Conservation (phyloP, 2,113 vertebrate genomes). For the Caloenas nicobarica region DNA sequence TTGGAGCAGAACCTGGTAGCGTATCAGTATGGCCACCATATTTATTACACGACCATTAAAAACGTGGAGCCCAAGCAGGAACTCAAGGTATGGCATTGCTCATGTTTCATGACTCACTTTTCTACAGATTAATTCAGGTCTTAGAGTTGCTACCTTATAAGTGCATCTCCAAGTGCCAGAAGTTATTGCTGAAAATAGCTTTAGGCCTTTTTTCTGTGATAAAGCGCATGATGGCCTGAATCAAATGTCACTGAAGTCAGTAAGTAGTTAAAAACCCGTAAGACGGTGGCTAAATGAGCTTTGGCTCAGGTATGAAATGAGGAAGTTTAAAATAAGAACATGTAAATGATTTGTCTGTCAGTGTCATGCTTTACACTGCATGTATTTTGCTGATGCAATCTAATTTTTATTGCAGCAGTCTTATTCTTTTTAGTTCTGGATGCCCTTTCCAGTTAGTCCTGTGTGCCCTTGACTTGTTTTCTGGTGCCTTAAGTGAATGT, state of each 20-base stretch:
- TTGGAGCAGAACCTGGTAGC: constrained; percentile 97
- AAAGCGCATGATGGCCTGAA: neutral
- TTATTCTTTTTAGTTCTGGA: neutral
- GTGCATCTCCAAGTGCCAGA: neutral
- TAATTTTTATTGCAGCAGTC: neutral
- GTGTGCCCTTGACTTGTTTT: neutral
- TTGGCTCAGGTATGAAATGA: neutral
- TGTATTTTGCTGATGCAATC: neutral
- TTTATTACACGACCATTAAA: constrained; percentile 96
- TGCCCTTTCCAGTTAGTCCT: neutral
- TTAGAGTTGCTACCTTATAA: neutral
- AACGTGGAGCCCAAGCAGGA: constrained; percentile 98
- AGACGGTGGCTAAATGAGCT: neutral
- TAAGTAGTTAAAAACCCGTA: too few species aligned
- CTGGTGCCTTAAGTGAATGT: constrained; percentile 1
- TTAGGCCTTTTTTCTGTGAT: neutral
- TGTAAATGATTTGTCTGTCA: neutral
- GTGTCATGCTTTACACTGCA: neutral
- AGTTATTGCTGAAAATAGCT: neutral
- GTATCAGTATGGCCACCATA: constrained; percentile 94
- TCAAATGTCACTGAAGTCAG: neutral
- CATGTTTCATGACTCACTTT: neutral
- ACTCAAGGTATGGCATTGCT: constrained; percentile 83
- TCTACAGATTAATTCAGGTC: neutral
- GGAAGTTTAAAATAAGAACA: neutral